phyloP scores from a whole-genome alignment of 2,113 vertebrate species.

The Pelusios castaneus region DNA sequence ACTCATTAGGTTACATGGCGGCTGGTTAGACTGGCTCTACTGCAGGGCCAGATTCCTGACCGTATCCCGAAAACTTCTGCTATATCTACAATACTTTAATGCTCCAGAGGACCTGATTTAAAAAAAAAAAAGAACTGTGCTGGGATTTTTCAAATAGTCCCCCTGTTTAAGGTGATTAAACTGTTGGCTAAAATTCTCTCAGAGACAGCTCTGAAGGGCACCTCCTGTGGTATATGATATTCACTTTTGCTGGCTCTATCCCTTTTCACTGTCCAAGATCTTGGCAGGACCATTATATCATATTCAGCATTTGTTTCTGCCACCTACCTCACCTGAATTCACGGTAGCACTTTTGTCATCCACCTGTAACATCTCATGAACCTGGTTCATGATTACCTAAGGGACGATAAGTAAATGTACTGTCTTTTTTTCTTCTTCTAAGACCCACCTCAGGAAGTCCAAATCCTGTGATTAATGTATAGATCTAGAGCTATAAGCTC shows the following conservation, averaged over 20 bases:
- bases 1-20: neutral
- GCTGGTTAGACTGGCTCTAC: no score
- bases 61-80: no score
- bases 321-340: neutral
- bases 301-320: fast-evolving
- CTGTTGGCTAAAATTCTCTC: no score
- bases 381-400: neutral
- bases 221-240: no score
- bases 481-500: neutral
- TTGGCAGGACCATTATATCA: fast-evolving
- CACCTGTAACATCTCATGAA: neutral
- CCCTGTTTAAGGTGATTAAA: no score
- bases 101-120: no score
- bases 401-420: neutral
- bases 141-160: no score
- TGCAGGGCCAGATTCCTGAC: no score
- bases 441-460: fast-evolving
- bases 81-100: no score
- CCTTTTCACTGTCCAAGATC: neutral
- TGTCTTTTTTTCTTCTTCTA: neutral
- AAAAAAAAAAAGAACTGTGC: no score
- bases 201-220: no score
- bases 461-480: fast-evolving
- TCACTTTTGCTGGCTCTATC: neutral
- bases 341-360: fast-evolving